Base-by-base conservation (phyloP, 2,888 invertebrate genomes). In the Hypercompe scribonia region DNA sequence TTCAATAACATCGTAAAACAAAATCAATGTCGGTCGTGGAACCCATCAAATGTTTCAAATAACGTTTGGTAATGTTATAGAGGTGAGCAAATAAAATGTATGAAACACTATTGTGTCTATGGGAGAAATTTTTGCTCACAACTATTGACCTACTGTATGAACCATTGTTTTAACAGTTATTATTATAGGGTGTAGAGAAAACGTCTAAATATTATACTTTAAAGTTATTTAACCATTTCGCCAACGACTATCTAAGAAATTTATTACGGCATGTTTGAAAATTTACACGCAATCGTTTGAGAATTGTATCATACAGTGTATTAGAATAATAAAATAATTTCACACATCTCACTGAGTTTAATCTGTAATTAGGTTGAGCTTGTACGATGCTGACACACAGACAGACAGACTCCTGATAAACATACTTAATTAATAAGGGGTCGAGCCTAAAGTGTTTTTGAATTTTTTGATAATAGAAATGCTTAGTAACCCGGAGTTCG, bases 11-110 rank as follows among this genome's bases (percentile, higher is more conserved):
- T 7, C 28, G 31, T 46, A 2, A 18, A 66, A 66, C 31, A 46
- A 42, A 66, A 66, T 66, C 42, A 46, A 66, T 66, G 42, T 66
- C 31, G 31, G 31, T 46, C 11, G 31, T 66, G 31, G 66, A 66
- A 66, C 65, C 42, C 2, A 42, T 66, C 15, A 21, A 31, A 11
- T 66, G 66, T 66, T 66, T 31, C 13, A 66, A 66, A 31, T 24
- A 31, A 8, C 21, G 24, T 10, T 31, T 46, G 31, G 3, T 46
- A 31, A 66, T 46, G 13, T 42, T 46, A 42, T 46, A 46, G 42
- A 31, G 31, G 10, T 42, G 39, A 42, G 13, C 18, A 31, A 66
- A 46, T 46, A 36, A 21, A 46, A 21, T 21, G 18, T 66, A 5
- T 31, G 10, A 42, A 66, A 7, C 1, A 31, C 65, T 4, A 66